These are phyloP conservation scores for Camelus dromedarius DNA, from an alignment of 2,113 vertebrate genomes.

Conservation along the genomic window DNA sequence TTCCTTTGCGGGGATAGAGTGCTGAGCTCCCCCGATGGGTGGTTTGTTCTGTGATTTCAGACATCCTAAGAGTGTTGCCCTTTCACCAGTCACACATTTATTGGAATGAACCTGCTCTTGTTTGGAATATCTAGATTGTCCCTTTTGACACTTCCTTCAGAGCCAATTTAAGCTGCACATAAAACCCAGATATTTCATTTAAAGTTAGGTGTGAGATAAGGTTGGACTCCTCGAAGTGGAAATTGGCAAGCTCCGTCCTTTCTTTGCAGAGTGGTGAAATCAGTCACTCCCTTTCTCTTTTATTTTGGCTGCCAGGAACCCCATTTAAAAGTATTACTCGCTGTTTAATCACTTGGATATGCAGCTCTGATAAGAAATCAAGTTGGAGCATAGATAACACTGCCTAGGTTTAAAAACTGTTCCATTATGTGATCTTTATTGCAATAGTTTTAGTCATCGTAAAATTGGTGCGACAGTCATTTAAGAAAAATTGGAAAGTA, in stretches of 20 bases:
- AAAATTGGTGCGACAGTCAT: neutral
- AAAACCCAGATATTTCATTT: neutral
- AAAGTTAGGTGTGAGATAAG: neutral
- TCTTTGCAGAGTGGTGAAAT: neutral
- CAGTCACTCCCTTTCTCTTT: neutral
- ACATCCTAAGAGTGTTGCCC: neutral
- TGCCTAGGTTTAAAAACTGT: neutral
- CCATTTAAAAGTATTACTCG: neutral
- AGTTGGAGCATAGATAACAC: neutral
- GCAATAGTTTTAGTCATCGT: neutral
- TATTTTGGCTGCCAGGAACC: neutral
- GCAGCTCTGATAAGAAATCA: neutral
- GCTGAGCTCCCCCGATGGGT: neutral
- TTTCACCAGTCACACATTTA: neutral
- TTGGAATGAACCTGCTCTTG: neutral
- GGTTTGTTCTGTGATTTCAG: neutral
- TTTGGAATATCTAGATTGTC: neutral
- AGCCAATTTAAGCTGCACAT: neutral
- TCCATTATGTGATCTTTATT: neutral
- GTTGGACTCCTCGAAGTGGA: neutral
- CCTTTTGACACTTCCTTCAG: neutral
- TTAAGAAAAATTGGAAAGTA: neutral
- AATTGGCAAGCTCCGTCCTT: neutral
- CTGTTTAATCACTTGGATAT: neutral
- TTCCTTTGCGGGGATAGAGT: accelerated